phyloP scores from a whole-genome alignment of 2,797 vertebrate species.

The Cottoperca gobio region DNA sequence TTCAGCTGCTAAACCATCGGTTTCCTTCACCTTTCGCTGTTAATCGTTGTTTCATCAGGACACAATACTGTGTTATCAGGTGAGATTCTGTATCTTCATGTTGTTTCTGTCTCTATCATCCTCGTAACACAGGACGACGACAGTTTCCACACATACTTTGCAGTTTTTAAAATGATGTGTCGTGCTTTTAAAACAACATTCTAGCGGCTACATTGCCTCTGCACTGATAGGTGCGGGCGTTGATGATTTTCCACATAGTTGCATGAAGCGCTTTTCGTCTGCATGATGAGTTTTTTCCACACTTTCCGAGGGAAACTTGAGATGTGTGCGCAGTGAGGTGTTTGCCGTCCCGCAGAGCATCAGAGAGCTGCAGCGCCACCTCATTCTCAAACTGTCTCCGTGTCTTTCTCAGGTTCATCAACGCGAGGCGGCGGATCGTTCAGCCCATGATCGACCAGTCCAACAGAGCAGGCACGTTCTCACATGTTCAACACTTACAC shows the following conservation, averaged over 20 bases:
- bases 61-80: neutral
- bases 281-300: no score
- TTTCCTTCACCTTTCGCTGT: neutral
- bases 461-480: conserved; percentile 92
- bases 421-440: conserved; percentile 96
- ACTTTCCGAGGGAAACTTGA: neutral
- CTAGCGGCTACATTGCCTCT: neutral
- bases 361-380: neutral
- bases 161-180: neutral
- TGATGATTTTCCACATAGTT: neutral
- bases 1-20: neutral
- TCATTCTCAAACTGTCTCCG: conserved; percentile 14
- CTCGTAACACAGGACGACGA: no score
- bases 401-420: conserved; percentile 91
- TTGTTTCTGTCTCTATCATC: neutral
- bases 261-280: neutral
- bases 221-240: neutral
- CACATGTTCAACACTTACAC: neutral
- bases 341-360: neutral
- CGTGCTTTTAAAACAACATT: neutral
- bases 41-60: neutral
- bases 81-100: neutral
- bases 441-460: conserved; percentile 99
- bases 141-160: no score
- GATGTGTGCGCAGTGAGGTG: neutral